A percentile compares a stretch with the other conserved stretches of the same genome.
phyloP scores from a whole-genome alignment of 2,113 vertebrate genomes.

The human region DNA sequence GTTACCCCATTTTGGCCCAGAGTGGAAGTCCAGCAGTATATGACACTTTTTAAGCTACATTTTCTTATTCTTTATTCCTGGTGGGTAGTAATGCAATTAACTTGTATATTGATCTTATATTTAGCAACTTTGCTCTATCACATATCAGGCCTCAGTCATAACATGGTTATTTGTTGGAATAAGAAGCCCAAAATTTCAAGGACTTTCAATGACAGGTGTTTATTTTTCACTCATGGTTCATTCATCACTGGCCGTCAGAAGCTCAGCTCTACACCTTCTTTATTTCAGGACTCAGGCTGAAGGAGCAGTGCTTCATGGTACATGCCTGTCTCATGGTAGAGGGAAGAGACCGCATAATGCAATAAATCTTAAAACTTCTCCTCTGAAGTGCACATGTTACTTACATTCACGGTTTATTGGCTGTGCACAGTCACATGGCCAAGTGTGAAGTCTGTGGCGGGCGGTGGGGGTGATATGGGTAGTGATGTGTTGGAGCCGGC shows the following conservation, averaged over 20 bases:
- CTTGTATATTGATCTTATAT: not conserved
- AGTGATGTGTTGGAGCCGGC: not conserved
- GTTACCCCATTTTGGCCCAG: not conserved
- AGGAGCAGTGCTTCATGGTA: not conserved
- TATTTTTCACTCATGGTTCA: not conserved
- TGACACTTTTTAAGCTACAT: not conserved
- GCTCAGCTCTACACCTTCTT: not conserved
- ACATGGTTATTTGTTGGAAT: not conserved
- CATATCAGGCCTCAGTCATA: not conserved
- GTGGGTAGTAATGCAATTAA: not conserved
- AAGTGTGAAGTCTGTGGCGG: not conserved
- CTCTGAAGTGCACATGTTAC: not conserved
- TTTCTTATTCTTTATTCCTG: constrained; percentile 31
- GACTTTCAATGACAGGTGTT: not conserved
- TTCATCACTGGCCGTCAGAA: not conserved
- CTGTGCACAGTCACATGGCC: not conserved
- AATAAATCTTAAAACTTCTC: not conserved
- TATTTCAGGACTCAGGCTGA: not conserved
- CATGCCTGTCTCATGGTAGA: not conserved
- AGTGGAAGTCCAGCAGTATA: not conserved
- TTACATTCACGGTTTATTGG: not conserved
- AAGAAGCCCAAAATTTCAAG: not conserved
- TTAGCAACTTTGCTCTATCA: not conserved
- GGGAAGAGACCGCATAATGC: not conserved
- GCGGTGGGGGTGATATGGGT: not conserved